Evolutionary conservation across 2,113 vertebrate species (phyloP), one percentile per base, ranked within the genome.

Genomic region (Prionailurus bengalensis): DNA sequence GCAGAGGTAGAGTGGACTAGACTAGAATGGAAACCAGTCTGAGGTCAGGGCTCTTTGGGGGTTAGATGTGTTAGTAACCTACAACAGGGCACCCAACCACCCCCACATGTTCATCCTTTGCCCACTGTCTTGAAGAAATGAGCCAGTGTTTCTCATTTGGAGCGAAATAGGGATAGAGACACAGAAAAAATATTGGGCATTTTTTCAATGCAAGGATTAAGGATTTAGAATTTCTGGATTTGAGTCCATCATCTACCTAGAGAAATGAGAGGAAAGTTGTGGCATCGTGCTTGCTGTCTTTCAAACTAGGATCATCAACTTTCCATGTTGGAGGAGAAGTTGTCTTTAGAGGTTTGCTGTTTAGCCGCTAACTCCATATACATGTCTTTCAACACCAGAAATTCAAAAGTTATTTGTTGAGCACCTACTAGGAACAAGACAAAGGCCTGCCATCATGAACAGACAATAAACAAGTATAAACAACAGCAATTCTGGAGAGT

Each of bases 351-450:
- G 11, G 55, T 27, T 74, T 74, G 31, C 61, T 33, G 4, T n/a
- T 73, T 66, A 55, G 45, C 83, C 78, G n/a, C 23, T 83, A 66
- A 63, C 0, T 39, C 42, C 23, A 13, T 58, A 66, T 63, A 92
- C 25, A 81, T 85, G 73, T 93, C 36, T 80, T 83, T 94, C 66
- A 96, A 39, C 36, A 85, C 71, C 21, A 95, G 21, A 73, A 79
- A 81, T n/a, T n/a, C 3, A 29, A 23, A 81, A 66, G 36, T 7
- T 92, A 76, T 19, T 87, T 63, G 27, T 63, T 92, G 68, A 70
- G 4, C 23, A 45, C 36, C 23, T 74, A 29, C n/a, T 68, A 88
- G 27, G 7, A 92, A 83, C 6, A 85, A 89, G 78, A 74, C 39
- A 87, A 92, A 92, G 10, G 3, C 6, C 42, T 66, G 23, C 13